A percentile compares a stretch with the other conserved stretches of the same genome.
phyloP scores from a whole-genome alignment of 2,113 vertebrate species.

The Myocastor coypus region DNA sequence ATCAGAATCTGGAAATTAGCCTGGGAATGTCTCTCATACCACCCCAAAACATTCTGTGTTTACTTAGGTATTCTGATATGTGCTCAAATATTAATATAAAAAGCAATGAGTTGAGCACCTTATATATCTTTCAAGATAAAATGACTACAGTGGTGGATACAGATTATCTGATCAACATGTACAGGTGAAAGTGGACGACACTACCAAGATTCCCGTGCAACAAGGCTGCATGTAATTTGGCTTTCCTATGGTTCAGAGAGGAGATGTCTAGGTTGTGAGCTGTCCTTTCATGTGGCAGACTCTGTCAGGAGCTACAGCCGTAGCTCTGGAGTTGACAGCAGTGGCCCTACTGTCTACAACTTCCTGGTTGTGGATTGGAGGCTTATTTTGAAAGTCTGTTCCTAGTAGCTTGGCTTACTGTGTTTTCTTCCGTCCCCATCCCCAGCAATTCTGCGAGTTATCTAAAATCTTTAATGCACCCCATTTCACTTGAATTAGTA shows the following conservation, averaged over 20 bases:
- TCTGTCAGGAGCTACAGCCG: neutral
- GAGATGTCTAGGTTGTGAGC: neutral
- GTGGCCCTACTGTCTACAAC: neutral
- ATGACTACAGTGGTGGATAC: neutral
- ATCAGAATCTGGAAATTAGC: neutral
- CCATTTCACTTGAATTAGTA: neutral
- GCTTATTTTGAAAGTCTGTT: neutral
- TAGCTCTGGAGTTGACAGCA: neutral
- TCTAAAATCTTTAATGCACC: neutral
- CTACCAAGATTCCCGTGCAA: slow-evolving; percentile 53
- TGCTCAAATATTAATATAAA: slow-evolving; percentile 1
- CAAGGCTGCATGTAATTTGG: neutral
- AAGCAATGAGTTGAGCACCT: neutral
- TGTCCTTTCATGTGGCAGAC: neutral
- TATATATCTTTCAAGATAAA: slow-evolving; percentile 12
- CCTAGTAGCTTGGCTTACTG: neutral
- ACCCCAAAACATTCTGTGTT: neutral
- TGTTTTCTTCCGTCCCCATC: neutral
- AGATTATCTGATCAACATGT: neutral
- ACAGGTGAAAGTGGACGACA: neutral
- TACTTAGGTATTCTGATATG: neutral
- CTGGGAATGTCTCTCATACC: neutral
- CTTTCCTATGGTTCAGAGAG: neutral
- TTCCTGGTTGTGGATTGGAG: neutral
- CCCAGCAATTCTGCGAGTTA: neutral